phyloP scores from a whole-genome alignment of 1,140 invertebrate species.

The Orius insidiosus region DNA sequence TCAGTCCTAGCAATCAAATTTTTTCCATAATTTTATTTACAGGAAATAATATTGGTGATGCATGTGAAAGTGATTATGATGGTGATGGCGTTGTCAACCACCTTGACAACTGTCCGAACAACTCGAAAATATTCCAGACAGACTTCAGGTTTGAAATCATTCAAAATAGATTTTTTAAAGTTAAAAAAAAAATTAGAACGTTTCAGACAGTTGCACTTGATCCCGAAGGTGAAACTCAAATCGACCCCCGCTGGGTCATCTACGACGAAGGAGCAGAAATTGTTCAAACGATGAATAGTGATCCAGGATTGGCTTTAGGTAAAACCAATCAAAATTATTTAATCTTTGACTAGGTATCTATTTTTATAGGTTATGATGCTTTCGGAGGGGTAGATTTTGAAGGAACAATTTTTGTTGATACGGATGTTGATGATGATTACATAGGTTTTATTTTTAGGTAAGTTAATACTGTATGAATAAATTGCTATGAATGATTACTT shows the following conservation, averaged over 20 bases:
- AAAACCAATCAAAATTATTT: slow-evolving; percentile 18
- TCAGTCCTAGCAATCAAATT: background rate
- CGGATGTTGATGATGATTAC: slow-evolving; percentile 90
- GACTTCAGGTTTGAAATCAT: slow-evolving; percentile 54
- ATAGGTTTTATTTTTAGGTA: slow-evolving; percentile 87
- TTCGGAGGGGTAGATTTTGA: slow-evolving; percentile 93
- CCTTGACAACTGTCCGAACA: slow-evolving; percentile 87
- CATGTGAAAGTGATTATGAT: slow-evolving; percentile 71
- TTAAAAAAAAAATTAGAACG: too few relatives aligned
- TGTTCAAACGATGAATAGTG: slow-evolving; percentile 85
- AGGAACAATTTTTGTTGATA: slow-evolving; percentile 88
- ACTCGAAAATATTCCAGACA: slow-evolving; percentile 77
- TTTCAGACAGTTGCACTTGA: slow-evolving; percentile 83
- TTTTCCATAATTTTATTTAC: slow-evolving; percentile 16
- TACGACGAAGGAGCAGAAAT: slow-evolving; percentile 91
- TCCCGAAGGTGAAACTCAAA: slow-evolving; percentile 81
- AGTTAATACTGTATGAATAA: slow-evolving; percentile 13
- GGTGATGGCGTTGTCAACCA: slow-evolving; percentile 63
- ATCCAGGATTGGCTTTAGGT: slow-evolving; percentile 90
- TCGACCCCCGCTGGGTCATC: slow-evolving; percentile 89
- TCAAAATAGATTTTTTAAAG: too few relatives aligned
- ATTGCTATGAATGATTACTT: background rate
- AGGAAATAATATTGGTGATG: slow-evolving; percentile 61
- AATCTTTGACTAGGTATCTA: too few relatives aligned
- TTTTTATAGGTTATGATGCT: slow-evolving; percentile 58